Evolutionary conservation across 2,113 vertebrate species (phyloP).

Genomic region (Perca fluviatilis): DNA sequence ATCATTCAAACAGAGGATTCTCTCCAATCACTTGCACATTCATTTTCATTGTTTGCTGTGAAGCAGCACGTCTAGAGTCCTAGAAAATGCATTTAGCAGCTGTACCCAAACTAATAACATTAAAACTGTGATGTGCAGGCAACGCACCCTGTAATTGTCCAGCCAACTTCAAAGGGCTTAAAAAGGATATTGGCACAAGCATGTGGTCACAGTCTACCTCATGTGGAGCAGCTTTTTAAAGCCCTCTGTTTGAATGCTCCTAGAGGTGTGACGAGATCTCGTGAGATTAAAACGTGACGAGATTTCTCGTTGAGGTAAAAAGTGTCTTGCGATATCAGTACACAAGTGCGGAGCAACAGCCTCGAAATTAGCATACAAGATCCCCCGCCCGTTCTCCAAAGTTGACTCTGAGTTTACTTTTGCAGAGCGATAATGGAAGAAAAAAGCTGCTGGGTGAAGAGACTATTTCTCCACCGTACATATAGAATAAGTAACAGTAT

Average conservation of each 20-base stretch:
- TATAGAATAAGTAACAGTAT: too few relatives aligned
- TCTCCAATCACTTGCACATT: slow-evolving; percentile 39
- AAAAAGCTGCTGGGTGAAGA: too few relatives aligned
- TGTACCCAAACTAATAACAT: slow-evolving; percentile 53
- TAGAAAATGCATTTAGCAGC: slow-evolving; percentile 42
- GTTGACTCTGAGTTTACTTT: too few relatives aligned
- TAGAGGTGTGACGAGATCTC: too few relatives aligned
- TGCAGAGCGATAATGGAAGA: too few relatives aligned
- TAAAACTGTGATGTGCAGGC: slow-evolving; percentile 22
- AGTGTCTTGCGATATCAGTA: too few relatives aligned
- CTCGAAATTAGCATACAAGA: too few relatives aligned
- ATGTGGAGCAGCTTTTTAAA: slow-evolving; percentile 8
- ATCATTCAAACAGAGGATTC: slow-evolving; percentile 32
- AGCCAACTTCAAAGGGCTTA: slow-evolving; percentile 49
- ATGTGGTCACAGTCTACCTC: slow-evolving; percentile 12
- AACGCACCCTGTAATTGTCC: slow-evolving; percentile 28
- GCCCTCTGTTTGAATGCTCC: slow-evolving; percentile 2
- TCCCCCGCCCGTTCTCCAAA: too few relatives aligned
- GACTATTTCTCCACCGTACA: too few relatives aligned
- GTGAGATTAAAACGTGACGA: too few relatives aligned
- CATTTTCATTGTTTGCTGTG: slow-evolving; percentile 38
- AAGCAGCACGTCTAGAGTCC: slow-evolving; percentile 23
- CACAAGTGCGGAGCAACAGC: too few relatives aligned
- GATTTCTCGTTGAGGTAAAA: too few relatives aligned
- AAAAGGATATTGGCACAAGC: slow-evolving; percentile 38